Evolutionary conservation across 1,140 invertebrate genomes (phyloP), one percentile per base, ranked within the genome.

Genomic region (Sycophaga agraensis): DNA sequence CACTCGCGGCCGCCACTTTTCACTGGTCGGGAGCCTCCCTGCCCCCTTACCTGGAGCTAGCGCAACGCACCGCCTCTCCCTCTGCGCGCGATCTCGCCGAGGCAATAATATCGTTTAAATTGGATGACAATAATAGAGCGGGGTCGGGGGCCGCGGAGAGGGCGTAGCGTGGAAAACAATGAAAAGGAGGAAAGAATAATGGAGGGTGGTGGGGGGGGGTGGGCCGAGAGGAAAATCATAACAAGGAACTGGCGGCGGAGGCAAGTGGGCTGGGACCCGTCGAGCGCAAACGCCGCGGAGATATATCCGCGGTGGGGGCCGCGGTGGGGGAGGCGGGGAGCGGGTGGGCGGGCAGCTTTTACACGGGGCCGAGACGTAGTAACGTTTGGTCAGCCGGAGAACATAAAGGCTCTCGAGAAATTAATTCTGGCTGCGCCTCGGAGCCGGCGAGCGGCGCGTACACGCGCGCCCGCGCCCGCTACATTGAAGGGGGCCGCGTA

Each of bases 341-440:
- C 8, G 37, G 37, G 6, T 14, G 63, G 59, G 57, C 61, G 60
- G n/a, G 53, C 56, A 58, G 65, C 63, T 68, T 69, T 70, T 65
- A 67, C 57, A 64, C 67, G 64, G 61, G 59, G 65, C 65, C 64
- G 61, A 64, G 67, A 66, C 60, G 62, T 56, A 65, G 65, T 66
- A 68, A 65, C 66, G 73, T 75, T 77, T 73, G 76, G 77, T 72
- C 75, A 76, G 75, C 76, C 76, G 69, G 69, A 72, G 72, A 76
- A 70, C 71, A 77, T 79, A 79, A 78, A 78, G 73, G 73, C 72
- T 76, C 72, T 76, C 74, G 72, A 78, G 75, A 77, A 79, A 78
- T 79, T 79, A 79, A 79, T 79, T 77, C 74, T 70, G 37, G 24
- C 59, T 49, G 43, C 14, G 46, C 19, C 48, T 51, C 48, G 24